Evolutionary conservation across 2,888 invertebrate species (phyloP).

Genomic region (Acrobasis consociella): DNA sequence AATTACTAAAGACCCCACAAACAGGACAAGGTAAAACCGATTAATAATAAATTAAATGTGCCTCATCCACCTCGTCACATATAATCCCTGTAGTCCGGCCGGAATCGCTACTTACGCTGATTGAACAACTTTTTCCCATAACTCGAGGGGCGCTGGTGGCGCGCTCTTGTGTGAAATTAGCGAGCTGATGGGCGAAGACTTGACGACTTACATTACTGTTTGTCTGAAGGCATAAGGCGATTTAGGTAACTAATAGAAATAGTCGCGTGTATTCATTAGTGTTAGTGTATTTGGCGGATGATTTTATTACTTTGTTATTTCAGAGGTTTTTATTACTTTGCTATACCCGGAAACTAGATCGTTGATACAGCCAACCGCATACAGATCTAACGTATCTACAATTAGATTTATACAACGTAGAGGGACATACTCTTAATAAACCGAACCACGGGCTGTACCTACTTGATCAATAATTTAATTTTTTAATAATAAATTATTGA

Average conservation of each 20-base stretch:
- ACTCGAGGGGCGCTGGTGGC: constrained; percentile 52
- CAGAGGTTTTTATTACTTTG: not conserved
- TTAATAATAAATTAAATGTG: constrained; percentile 19
- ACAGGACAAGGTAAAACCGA: too few relatives aligned
- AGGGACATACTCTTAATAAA: too few relatives aligned
- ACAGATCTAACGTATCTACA: too few relatives aligned
- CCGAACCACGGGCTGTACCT: too few relatives aligned
- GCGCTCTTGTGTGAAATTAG: constrained; percentile 74
- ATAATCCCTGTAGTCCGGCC: constrained; percentile 46
- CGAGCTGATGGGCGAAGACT: constrained; percentile 28
- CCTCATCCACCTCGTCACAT: constrained; percentile 40
- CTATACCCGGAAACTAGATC: too few relatives aligned
- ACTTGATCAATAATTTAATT: too few relatives aligned
- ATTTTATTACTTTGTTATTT: constrained; percentile 1
- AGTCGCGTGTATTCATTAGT: not conserved
- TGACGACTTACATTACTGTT: constrained; percentile 19
- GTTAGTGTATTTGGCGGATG: not conserved
- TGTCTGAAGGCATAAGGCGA: constrained; percentile 3
- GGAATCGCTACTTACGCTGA: constrained; percentile 72
- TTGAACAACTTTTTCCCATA: constrained; percentile 77
- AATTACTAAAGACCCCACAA: too few relatives aligned
- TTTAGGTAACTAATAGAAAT: constrained; percentile 1
- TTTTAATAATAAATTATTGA: too few relatives aligned
- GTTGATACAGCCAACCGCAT: too few relatives aligned
- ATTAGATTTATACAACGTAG: too few relatives aligned